Conservation (phyloP, 2,113 vertebrate species). For the Ranitomeya variabilis region DNA sequence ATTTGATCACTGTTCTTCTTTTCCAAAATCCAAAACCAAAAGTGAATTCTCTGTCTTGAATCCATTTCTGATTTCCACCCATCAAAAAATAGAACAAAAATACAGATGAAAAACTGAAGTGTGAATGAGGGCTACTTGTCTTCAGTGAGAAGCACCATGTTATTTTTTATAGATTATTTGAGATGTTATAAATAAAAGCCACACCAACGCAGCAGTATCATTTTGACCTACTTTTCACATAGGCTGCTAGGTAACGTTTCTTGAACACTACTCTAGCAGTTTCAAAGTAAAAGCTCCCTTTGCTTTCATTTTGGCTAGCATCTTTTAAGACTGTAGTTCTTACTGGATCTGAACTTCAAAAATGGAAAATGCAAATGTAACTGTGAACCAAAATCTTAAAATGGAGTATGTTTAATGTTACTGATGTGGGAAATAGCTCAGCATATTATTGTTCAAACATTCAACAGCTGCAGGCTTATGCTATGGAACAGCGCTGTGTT, state of each 20-base stretch:
- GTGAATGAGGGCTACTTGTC: too few relatives aligned
- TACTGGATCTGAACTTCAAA: neutral
- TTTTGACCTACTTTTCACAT: neutral
- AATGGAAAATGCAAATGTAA: neutral
- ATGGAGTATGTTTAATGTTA: neutral
- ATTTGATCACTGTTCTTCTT: too few relatives aligned
- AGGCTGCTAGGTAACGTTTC: neutral
- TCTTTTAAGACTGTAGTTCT: neutral
- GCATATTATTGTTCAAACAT: neutral
- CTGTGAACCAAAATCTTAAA: neutral
- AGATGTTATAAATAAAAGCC: neutral
- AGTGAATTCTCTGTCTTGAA: too few relatives aligned
- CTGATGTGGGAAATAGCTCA: neutral
- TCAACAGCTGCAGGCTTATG: too few relatives aligned
- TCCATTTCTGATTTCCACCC: too few relatives aligned
- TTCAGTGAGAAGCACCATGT: too few relatives aligned
- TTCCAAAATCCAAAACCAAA: too few relatives aligned
- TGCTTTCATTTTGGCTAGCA: neutral
- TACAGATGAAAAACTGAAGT: too few relatives aligned
- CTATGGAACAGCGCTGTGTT: too few relatives aligned
- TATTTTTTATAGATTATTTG: neutral
- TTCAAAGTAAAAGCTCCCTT: conserved; percentile 12
- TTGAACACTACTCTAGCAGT: neutral
- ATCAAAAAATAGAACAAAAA: too few relatives aligned
- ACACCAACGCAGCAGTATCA: neutral